Percentiles rank a stretch among this genome's conserved stretches.
Evolutionary conservation across 2,888 invertebrate species (phyloP).

Genomic region (Punctoribates punctum): DNA sequence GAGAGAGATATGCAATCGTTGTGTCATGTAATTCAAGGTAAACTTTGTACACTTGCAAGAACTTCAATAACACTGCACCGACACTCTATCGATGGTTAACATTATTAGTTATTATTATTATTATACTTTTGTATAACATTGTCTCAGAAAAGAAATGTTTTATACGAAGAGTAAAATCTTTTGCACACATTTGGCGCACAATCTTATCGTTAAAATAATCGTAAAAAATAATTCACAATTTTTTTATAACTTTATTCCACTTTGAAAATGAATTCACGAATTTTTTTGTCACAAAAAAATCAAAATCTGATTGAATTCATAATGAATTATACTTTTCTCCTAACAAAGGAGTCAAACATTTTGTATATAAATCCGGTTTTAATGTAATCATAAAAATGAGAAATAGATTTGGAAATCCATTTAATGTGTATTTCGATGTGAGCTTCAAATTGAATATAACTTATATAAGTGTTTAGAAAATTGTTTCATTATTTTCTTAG

Average conservation of each 20-base stretch:
- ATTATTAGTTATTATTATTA: too few species aligned
- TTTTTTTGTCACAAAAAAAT: neutral
- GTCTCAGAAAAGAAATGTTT: too few species aligned
- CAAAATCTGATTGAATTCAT: neutral
- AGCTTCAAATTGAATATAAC: neutral
- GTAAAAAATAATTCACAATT: neutral
- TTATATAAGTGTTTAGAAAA: neutral
- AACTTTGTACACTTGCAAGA: too few species aligned
- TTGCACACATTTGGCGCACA: neutral
- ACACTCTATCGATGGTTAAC: too few species aligned
- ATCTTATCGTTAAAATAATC: conserved; percentile 1
- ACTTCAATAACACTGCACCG: too few species aligned
- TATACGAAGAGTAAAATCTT: too few species aligned
- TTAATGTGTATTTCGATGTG: neutral
- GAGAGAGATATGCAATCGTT: too few species aligned
- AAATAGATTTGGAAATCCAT: neutral
- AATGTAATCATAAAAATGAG: neutral
- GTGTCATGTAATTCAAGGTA: too few species aligned
- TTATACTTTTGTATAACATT: too few species aligned
- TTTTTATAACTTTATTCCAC: neutral
- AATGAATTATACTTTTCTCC: neutral
- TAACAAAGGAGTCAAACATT: neutral
- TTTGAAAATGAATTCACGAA: neutral
- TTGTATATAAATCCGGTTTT: conserved; percentile 12
- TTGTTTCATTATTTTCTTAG: neutral